These are phyloP conservation scores for Clanis bilineata DNA, from an alignment of 2,888 invertebrate species.

Conservation along the genomic window DNA sequence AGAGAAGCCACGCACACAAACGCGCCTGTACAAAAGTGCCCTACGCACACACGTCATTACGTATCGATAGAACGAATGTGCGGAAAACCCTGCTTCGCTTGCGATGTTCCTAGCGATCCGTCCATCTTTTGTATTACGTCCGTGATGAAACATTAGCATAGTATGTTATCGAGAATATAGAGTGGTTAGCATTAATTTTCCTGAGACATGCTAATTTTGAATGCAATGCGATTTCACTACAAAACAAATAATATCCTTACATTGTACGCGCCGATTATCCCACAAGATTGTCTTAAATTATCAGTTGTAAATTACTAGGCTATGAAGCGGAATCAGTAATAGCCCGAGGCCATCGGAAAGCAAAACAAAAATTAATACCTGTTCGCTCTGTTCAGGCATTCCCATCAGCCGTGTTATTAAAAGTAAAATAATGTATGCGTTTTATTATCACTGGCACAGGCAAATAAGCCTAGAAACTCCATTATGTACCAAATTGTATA, in stretches of 20 bases:
- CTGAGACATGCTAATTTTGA: background rate
- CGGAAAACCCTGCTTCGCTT: too few relatives aligned
- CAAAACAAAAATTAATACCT: constrained; percentile 12
- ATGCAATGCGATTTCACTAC: background rate
- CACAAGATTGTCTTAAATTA: constrained; percentile 9
- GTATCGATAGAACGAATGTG: too few relatives aligned
- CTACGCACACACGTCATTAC: too few relatives aligned
- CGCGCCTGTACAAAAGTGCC: too few relatives aligned
- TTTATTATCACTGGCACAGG: background rate
- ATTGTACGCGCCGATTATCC: constrained; percentile 2
- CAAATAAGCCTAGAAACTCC: background rate
- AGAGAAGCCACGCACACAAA: too few relatives aligned
- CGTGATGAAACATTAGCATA: too few relatives aligned
- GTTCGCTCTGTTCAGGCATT: background rate
- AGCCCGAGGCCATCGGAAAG: background rate
- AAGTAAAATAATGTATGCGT: constrained; percentile 3
- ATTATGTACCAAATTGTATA: too few relatives aligned
- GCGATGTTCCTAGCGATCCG: too few relatives aligned
- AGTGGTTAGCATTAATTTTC: too few relatives aligned
- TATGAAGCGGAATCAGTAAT: constrained; percentile 8
- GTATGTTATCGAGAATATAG: too few relatives aligned
- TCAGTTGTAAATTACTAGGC: constrained; percentile 11
- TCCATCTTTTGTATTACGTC: too few relatives aligned
- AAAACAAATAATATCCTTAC: background rate
- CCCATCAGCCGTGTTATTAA: constrained; percentile 9